phyloP scores from a whole-genome alignment of 2,888 invertebrate species.

The Drosophila aldrichi region DNA sequence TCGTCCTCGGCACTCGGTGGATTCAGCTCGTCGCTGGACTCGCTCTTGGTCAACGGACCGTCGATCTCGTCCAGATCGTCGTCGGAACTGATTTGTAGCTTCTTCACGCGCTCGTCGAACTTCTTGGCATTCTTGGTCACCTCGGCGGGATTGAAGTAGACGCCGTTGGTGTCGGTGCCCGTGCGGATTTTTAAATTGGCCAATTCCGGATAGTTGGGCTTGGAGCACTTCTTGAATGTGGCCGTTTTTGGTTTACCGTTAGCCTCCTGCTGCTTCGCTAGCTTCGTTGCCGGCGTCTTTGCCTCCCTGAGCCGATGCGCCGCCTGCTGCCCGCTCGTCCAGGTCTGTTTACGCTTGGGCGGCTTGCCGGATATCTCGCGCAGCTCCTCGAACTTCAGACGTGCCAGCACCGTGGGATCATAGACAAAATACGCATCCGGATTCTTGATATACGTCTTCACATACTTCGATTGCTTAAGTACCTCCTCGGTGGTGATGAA shows the following conservation, averaged over 20 bases:
- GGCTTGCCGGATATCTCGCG: slow-evolving; percentile 72
- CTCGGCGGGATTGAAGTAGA: slow-evolving; percentile 84
- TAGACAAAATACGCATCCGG: slow-evolving; percentile 85
- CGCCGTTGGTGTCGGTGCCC: slow-evolving; percentile 79
- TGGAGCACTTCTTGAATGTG: slow-evolving; percentile 83
- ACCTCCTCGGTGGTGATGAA: slow-evolving; percentile 85
- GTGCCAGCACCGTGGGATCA: slow-evolving; percentile 84
- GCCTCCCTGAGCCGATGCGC: slow-evolving; percentile 14
- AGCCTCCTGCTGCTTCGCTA: slow-evolving; percentile 37
- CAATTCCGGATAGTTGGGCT: slow-evolving; percentile 84
- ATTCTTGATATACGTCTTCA: slow-evolving; percentile 85
- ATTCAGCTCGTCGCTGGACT: slow-evolving; percentile 83
- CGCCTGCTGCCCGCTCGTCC: slow-evolving; percentile 12
- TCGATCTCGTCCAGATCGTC: slow-evolving; percentile 85
- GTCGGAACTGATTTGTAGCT: slow-evolving; percentile 83
- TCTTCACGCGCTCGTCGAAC: slow-evolving; percentile 84
- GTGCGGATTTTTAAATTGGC: slow-evolving; percentile 84
- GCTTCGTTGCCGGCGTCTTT: slow-evolving; percentile 11
- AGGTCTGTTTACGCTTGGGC: slow-evolving; percentile 66
- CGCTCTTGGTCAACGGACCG: slow-evolving; percentile 82
- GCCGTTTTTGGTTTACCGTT: slow-evolving; percentile 60
- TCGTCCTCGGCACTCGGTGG: slow-evolving; percentile 15
- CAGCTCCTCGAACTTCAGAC: slow-evolving; percentile 82
- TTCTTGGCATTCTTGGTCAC: slow-evolving; percentile 85
- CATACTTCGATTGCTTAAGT: slow-evolving; percentile 85